Conservation (phyloP, 2,797 vertebrate species). For the Nyctalus aviator region DNA sequence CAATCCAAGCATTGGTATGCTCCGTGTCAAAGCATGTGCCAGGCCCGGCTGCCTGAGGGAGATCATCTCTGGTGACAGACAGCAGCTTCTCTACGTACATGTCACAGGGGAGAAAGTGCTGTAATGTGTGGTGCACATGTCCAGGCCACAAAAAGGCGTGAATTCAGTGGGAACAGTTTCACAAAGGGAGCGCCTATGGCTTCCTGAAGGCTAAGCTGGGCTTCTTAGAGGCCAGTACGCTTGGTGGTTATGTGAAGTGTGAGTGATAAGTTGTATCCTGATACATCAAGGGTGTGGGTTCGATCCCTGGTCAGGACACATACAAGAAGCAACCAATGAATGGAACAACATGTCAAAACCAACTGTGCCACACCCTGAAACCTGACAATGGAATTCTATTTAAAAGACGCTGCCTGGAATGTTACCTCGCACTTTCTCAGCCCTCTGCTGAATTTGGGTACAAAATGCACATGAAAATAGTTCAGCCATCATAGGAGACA, state of each 20-base stretch:
- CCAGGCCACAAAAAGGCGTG: neutral
- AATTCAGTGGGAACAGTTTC: neutral
- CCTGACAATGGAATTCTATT: constrained; percentile 63
- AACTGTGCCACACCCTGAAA: constrained; percentile 16
- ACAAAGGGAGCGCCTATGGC: neutral
- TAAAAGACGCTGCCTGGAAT: constrained; percentile 46
- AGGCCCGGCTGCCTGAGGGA: neutral
- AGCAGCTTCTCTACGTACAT: neutral
- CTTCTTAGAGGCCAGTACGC: neutral
- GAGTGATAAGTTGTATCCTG: neutral
- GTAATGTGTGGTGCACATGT: neutral
- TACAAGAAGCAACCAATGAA: neutral
- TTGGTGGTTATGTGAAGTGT: neutral
- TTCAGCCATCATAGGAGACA: neutral
- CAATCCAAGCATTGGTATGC: neutral
- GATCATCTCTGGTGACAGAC: neutral
- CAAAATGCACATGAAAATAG: constrained; percentile 63
- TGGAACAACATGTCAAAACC: constrained; percentile 27
- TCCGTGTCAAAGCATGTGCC: neutral
- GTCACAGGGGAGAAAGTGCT: neutral
- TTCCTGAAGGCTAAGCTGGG: neutral
- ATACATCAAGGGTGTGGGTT: neutral
- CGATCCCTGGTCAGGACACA: neutral
- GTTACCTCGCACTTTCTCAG: constrained; percentile 38
- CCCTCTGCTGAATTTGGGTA: constrained; percentile 49